Base-by-base conservation (phyloP, 1,140 invertebrate species). In the Drosophila jambulina region DNA sequence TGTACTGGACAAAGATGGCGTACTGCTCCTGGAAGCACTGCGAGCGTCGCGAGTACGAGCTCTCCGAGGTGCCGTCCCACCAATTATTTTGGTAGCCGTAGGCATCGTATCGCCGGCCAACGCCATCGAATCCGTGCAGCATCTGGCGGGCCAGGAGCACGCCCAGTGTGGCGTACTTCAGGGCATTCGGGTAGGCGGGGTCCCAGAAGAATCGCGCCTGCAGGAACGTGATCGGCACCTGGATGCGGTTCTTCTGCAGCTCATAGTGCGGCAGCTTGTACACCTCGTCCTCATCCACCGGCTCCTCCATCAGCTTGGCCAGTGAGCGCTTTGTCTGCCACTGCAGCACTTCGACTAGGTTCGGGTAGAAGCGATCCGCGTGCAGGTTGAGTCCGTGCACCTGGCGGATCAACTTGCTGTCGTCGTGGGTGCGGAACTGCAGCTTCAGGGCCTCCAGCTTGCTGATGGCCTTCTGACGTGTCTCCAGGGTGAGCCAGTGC, bases 101-200 rank as follows among this genome's bases (percentile, higher is more conserved):
- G 56, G 97, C 96, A 90, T 99, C 98, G 92, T 98, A 99, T 90
- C 98, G 96, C 3, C 95, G 87, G 93, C 98, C 98, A 94, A 98
- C 97, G 92, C 98, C 98, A 93, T 99, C 98, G 93, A 99, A 99
- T 5, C 97, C 98, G 91, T 99, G 98, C 0, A 97, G 98, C 57
- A 99, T 93, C 93, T 99, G 98, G 90, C 99, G 98, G 1, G 98
- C 98, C 95, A 99, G 97, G 0, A 99, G 97, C 2, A 98, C 97
- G 0, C 98, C 98, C 94, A 99, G 98, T 0, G 97, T 98, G 10
- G 98, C 98, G 92, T 97, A 99, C 93, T 99, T 99, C 1, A 99
- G 94, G 40, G 97, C 97, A 75, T 95, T 96, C 0, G 98, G 98
- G 93, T 98, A 99, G 92, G 99, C 99, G 0, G 98, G 98, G 15